Evolutionary conservation across 2,888 invertebrate genomes (phyloP), one percentile per base, ranked within the genome.

Genomic region (Zygothrica quintamaculata): DNA sequence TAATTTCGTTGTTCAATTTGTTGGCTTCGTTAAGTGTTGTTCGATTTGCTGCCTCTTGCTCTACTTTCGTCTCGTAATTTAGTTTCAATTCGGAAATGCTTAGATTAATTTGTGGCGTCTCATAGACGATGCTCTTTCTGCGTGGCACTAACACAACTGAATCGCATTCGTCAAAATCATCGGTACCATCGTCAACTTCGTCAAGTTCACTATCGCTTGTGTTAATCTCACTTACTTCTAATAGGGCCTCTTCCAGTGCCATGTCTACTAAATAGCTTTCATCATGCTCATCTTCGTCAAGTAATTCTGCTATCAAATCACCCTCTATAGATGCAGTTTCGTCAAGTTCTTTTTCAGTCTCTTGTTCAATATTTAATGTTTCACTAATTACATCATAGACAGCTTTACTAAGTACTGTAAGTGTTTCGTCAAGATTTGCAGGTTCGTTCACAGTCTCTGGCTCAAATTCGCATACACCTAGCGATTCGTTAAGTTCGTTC

Each of bases 71-170:
- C 52, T 87, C 81, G 59, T 82, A 88, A 62, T 76, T 88, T 39
- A 89, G 72, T 65, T 74, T 86, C 50, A 89, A 48, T 55, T 89
- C 89, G 57, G 88, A 77, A 53, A 89, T 89, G 50, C 66, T 88
- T 64, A 89, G 75, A 26, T 86, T 78, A 29, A 89, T 70, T 43
- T 86, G 84, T 11, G 89, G 89, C 5, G 89, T 89, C 60, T 89
- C 89, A 58, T 79, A 88, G 37, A 89, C 74, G 29, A 89, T 55
- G 70, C 89, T 87, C 31, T 62, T 57, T 51, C 74, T 81, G 22
- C 84, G 74, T 22, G 42, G 11, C 0, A 67, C 40, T 15, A 25
- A 8, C 34, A 31, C 37, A 25, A 29, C 15, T 9, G 56, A 39
- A 13, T 70, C 43, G 13, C 46, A 57, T 42, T 72, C 68, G 42